Conservation (phyloP, 2,888 invertebrate species). For the Geotrupes spiniger region DNA sequence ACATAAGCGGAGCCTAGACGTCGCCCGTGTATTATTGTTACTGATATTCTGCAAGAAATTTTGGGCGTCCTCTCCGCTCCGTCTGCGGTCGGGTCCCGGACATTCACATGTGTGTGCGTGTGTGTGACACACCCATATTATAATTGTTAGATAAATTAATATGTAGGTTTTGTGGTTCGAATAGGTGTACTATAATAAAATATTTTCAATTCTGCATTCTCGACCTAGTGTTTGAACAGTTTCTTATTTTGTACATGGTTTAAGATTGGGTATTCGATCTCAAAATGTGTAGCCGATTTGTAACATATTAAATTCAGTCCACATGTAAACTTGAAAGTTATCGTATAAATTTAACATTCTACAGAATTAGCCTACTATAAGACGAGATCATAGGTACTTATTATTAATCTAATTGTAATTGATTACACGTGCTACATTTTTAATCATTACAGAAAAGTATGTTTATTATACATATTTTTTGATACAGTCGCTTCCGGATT, state of each 20-base stretch:
- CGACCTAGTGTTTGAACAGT: constrained; percentile 22
- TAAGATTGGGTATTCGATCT: constrained; percentile 13
- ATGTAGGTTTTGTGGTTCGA: constrained; percentile 49
- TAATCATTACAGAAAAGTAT: too few relatives aligned
- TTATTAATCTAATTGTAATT: too few relatives aligned
- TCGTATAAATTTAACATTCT: too few relatives aligned
- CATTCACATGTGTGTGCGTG: constrained; percentile 38
- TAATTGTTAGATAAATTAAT: constrained; percentile 50
- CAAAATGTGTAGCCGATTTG: constrained; percentile 12
- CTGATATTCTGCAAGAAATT: constrained; percentile 9
- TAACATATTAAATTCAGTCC: background rate
- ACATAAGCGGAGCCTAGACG: constrained; percentile 36
- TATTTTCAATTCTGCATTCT: constrained; percentile 26
- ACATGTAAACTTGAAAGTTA: too few relatives aligned
- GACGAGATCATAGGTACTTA: too few relatives aligned
- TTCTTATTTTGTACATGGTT: constrained; percentile 6
- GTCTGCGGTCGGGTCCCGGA: constrained; percentile 42
- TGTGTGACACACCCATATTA: constrained; percentile 40
- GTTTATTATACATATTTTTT: too few relatives aligned
- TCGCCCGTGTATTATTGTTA: constrained; percentile 29
- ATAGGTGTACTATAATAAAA: constrained; percentile 46
- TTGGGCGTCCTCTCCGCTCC: constrained; percentile 33
- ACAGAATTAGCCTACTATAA: too few relatives aligned
- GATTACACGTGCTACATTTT: constrained; percentile 6
- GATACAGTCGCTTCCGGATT: too few relatives aligned